phyloP scores from a whole-genome alignment of 2,888 invertebrate genomes.

The Dasypolia templi region DNA sequence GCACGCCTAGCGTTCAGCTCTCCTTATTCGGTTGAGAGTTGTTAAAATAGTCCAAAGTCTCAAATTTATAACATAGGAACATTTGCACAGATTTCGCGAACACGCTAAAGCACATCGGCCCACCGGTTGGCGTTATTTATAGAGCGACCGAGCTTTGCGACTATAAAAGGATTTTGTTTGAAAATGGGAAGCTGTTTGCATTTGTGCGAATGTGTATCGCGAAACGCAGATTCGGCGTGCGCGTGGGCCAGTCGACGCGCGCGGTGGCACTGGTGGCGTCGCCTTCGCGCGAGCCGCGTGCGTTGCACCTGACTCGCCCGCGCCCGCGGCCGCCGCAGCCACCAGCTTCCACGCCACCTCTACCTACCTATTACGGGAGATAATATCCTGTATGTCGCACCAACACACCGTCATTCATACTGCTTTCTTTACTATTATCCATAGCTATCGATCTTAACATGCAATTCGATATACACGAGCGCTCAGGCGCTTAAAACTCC shows the following conservation, averaged over 20 bases:
- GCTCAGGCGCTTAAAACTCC: slow-evolving; percentile 8
- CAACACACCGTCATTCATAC: slow-evolving; percentile 66
- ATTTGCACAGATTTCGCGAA: slow-evolving; percentile 77
- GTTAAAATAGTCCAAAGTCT: slow-evolving; percentile 73
- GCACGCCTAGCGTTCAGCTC: slow-evolving; percentile 68
- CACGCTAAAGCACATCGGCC: slow-evolving; percentile 66
- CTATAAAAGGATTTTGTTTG: slow-evolving; percentile 78
- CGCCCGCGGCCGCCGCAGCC: slow-evolving; percentile 73
- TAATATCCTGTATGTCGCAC: slow-evolving; percentile 68
- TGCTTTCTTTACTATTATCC: slow-evolving; percentile 61
- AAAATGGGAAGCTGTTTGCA: slow-evolving; percentile 74
- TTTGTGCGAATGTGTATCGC: slow-evolving; percentile 76
- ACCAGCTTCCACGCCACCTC: slow-evolving; percentile 72
- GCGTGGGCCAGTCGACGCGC: slow-evolving; percentile 86
- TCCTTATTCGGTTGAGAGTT: slow-evolving; percentile 75
- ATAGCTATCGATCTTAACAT: slow-evolving; percentile 12
- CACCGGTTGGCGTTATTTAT: slow-evolving; percentile 78
- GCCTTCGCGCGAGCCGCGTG: slow-evolving; percentile 69
- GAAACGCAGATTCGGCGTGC: slow-evolving; percentile 84
- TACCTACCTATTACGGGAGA: slow-evolving; percentile 72
- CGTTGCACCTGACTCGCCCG: slow-evolving; percentile 85
- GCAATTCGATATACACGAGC: slow-evolving; percentile 4
- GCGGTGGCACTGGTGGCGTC: slow-evolving; percentile 82
- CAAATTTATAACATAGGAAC: slow-evolving; percentile 68
- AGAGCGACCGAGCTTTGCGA: slow-evolving; percentile 72